Evolutionary conservation across 2,113 vertebrate species (phyloP).

Genomic region (Felis catus): F.catus_Fca126_mat1.0 CM031419.1:177641001-177641500

Average conservation of each 20-base stretch:
- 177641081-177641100: background rate
- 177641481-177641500: slow-evolving; percentile 5
- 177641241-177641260: slow-evolving; percentile 4
- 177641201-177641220: background rate
- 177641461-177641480: background rate
- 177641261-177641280: background rate
- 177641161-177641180: background rate
- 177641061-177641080: background rate
- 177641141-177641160: background rate
- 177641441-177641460: background rate
- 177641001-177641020: slow-evolving; percentile 9
- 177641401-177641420: background rate
- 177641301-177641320: slow-evolving; percentile 37
- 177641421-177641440: slow-evolving; percentile 5
- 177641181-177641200: slow-evolving; percentile 1
- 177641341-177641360: slow-evolving; percentile 54
- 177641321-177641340: slow-evolving; percentile 9
- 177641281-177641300: slow-evolving; percentile 35
- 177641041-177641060: background rate
- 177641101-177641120: background rate
- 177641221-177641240: background rate
- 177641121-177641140: background rate
- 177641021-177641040: background rate
- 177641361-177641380: slow-evolving; percentile 66
- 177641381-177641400: slow-evolving; percentile 30